These are phyloP conservation scores for Colius striatus DNA, from an alignment of 2,113 vertebrate species.

Conservation along the genomic window DNA sequence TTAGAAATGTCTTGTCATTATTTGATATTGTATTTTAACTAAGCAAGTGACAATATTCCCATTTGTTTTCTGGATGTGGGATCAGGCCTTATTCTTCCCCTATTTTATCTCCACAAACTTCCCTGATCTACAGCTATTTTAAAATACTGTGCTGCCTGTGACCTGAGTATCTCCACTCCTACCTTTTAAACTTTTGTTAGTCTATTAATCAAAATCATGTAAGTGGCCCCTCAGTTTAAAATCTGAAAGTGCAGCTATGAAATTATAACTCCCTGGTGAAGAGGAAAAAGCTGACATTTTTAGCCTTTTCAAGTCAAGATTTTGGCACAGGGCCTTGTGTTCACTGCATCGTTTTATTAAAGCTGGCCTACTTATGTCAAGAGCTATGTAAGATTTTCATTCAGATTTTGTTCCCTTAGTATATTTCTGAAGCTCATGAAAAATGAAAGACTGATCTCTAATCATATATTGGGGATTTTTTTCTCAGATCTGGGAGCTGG, in stretches of 20 bases:
- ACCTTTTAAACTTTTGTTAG: background rate
- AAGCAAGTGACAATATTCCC: background rate
- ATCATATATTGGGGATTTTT: background rate
- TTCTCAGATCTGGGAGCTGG: background rate
- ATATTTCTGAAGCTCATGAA: background rate
- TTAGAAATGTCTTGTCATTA: background rate
- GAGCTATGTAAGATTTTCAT: background rate
- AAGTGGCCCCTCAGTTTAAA: background rate
- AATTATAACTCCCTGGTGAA: background rate
- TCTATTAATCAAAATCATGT: background rate
- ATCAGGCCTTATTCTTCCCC: background rate
- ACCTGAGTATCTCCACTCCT: background rate
- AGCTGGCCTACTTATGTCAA: slow-evolving; percentile 16
- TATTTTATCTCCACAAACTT: background rate
- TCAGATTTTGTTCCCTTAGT: background rate
- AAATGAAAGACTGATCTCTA: background rate
- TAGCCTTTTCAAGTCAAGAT: background rate
- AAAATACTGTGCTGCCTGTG: background rate
- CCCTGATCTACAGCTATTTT: background rate
- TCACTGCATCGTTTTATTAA: slow-evolving; percentile 8
- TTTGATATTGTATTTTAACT: background rate
- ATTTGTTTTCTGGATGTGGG: background rate
- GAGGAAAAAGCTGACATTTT: background rate
- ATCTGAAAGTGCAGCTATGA: background rate
- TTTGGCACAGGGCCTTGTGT: background rate